These are phyloP conservation scores for Peromyscus aztecus DNA, from an alignment of 2,797 vertebrate species.

Conservation along the genomic window DNA sequence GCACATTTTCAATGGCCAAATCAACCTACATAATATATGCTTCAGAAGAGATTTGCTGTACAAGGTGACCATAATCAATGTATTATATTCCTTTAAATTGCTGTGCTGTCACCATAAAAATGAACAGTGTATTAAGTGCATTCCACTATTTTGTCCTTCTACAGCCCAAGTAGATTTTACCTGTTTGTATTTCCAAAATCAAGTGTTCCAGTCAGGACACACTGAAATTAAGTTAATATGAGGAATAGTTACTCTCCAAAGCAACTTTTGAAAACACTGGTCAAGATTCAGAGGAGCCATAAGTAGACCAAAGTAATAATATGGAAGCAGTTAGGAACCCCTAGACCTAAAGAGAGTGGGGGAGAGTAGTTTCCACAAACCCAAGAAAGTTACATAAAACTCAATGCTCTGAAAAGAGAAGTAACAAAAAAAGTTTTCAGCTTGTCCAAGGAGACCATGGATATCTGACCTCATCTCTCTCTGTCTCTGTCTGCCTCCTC, in stretches of 20 bases:
- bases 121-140: not conserved
- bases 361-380: not conserved
- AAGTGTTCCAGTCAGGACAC: constrained; percentile 11
- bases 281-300: constrained; percentile 18
- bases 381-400: constrained; percentile 28
- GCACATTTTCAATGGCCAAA: not conserved
- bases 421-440: constrained; percentile 13
- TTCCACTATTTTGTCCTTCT: constrained; percentile 62
- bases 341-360: not conserved
- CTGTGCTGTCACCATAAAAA: constrained; percentile 3
- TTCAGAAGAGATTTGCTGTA: not conserved
- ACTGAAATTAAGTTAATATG: constrained; percentile 52
- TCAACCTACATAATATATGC: not conserved
- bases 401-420: not conserved
- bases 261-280: not conserved
- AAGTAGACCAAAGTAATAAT: constrained; percentile 25
- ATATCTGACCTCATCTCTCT: not conserved
- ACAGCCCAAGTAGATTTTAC: constrained; percentile 32
- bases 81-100: constrained; percentile 1
- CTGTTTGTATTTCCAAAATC: constrained; percentile 65
- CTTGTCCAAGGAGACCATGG: not conserved
- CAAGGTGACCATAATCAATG: not conserved
- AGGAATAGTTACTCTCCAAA: constrained; percentile 29
- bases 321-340: not conserved
- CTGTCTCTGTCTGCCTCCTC: not conserved